Base-by-base conservation (phyloP, 1,140 invertebrate species). In the Drosophila saltans region DNA sequence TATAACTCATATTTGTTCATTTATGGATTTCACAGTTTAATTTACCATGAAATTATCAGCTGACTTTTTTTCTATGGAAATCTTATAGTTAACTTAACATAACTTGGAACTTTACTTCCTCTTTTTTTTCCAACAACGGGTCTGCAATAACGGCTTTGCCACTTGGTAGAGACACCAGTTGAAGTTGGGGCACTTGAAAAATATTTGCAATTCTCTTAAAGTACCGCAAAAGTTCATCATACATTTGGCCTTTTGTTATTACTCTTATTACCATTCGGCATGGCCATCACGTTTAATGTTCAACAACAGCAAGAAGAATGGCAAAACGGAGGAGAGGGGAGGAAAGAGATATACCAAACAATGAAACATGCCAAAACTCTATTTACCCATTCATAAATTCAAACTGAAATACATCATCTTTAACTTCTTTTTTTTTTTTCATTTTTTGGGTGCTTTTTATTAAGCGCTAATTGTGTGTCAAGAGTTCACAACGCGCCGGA, bases 401-500 rank as follows among this genome's bases (percentile, higher is more conserved):
- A 52, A 0, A 52, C 45, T 52, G 21, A 52, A 52, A 52, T 52
- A 52, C 45, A 52, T 52, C 45, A 52, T 52, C 45, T 52, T 52
- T 10, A 52, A 52, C 21, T 52, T 52, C 9, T 59, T 40, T 56
- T 30, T 26, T 56, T 55, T 10, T 58, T 39, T 9, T 39, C n/a
- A n/a, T 7, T 21, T 39, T n/a, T 33, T 58, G 39, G 28, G 33
- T 30, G 36, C 36, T 59, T 59, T 57, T 72, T 57, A 78, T 78
- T 68, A 78, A 69, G 41, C 24, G 36, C 41, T 30, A 71, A 63
- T 73, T 78, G 65, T 72, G 39, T 73, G 77, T 69, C 75, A 79
- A 78, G 57, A 74, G 75, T 79, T 74, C 60, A 66, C 28, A 66
- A 57, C 52, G 64, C 64, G 64, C 24, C 48, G 24, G 61, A 30